Evolutionary conservation across 2,113 vertebrate species (phyloP).

Genomic region (Thamnaconus septentrionalis): DNA sequence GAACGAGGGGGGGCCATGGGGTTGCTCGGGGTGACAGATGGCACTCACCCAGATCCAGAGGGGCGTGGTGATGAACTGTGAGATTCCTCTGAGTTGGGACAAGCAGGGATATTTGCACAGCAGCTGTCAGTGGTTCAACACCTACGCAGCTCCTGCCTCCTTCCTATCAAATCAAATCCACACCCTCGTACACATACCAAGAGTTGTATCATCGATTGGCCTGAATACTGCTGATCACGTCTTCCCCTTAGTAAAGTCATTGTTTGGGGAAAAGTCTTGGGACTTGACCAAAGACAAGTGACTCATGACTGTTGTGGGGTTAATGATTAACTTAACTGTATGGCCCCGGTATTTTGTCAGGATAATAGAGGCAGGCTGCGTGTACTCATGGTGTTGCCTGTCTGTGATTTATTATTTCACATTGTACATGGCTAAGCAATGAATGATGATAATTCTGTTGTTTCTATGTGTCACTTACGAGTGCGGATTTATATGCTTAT

Average conservation of each 20-base stretch:
- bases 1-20: slow-evolving; percentile 12
- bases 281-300: slow-evolving; percentile 33
- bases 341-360: slow-evolving; percentile 31
- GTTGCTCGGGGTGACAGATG: slow-evolving; percentile 66
- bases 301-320: slow-evolving; percentile 43
- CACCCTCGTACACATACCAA: slow-evolving; percentile 36
- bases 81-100: slow-evolving; percentile 63
- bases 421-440: too few relatives aligned
- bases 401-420: too few relatives aligned
- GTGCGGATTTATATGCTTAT: too few relatives aligned
- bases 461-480: too few relatives aligned
- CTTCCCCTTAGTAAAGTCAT: slow-evolving; percentile 37
- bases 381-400: slow-evolving; percentile 44
- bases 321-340: slow-evolving; percentile 69
- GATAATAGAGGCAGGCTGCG: slow-evolving; percentile 14
- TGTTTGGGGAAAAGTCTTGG: slow-evolving; percentile 27
- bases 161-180: slow-evolving; percentile 11
- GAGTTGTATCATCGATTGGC: slow-evolving; percentile 9
- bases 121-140: slow-evolving; percentile 72
- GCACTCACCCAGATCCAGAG: slow-evolving; percentile 50
- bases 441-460: too few relatives aligned
- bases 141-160: slow-evolving; percentile 50
- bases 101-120: slow-evolving; percentile 55
- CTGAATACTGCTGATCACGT: neutral
- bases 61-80: slow-evolving; percentile 63